Evolutionary conservation across 2,113 vertebrate genomes (phyloP).

Genomic region (Coregonus clupeaformis): DNA sequence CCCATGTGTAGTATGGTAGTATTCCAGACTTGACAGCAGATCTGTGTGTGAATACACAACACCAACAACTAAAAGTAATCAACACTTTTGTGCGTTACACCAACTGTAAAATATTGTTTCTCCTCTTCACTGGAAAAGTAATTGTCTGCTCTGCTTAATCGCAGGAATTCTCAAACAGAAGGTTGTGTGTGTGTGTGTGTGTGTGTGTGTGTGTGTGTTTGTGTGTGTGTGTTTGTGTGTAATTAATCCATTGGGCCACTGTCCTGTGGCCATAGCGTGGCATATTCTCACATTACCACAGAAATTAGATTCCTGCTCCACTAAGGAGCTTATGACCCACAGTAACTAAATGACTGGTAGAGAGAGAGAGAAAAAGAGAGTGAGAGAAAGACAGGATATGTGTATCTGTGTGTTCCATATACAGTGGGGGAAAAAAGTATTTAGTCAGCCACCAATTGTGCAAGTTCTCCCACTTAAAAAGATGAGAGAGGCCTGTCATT

Average conservation of each 20-base stretch:
- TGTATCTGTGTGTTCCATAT: too few species aligned
- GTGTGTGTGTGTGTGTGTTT: neutral
- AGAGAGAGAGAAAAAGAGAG: slow-evolving; percentile 10
- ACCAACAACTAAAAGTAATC: too few species aligned
- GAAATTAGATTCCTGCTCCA: slow-evolving; percentile 31
- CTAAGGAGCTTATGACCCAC: slow-evolving; percentile 42
- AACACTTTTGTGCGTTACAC: neutral
- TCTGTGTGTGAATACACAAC: too few species aligned
- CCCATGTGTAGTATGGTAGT: neutral
- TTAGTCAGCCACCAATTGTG: too few species aligned
- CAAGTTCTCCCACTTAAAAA: too few species aligned
- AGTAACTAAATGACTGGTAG: slow-evolving; percentile 20
- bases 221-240: neutral
- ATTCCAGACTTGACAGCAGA: neutral
- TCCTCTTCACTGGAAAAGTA: neutral
- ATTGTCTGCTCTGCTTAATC: too few species aligned
- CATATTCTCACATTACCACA: slow-evolving; percentile 44
- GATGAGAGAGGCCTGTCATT: too few species aligned
- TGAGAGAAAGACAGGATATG: neutral
- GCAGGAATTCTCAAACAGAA: too few species aligned
- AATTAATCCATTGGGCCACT: slow-evolving; percentile 42
- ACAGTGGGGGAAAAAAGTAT: too few species aligned
- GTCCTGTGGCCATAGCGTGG: slow-evolving; percentile 21
- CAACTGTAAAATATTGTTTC: neutral
- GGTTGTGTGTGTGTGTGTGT: neutral